Conservation (phyloP, 1,140 invertebrate species). For the Hycleus cichorii region DNA sequence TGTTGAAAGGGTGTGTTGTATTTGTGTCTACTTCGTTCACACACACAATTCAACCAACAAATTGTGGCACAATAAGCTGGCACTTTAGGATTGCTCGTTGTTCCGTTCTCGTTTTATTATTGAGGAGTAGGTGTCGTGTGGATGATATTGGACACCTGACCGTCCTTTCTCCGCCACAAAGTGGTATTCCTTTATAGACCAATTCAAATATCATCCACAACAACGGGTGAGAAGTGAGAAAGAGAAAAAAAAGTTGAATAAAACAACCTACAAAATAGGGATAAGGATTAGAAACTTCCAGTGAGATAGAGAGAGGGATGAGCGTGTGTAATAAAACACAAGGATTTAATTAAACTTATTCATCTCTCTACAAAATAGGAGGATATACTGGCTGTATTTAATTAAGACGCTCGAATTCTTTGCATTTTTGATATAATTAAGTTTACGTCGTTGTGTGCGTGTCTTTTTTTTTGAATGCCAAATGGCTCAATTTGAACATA, state of each 20-base stretch:
- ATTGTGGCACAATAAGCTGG: constrained; percentile 28
- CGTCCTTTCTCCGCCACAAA: constrained; percentile 3
- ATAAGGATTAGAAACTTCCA: no score
- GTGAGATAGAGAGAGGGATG: no score
- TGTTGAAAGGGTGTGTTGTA: constrained; percentile 17
- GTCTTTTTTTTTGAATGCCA: constrained; percentile 23
- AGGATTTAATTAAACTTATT: constrained; percentile 45
- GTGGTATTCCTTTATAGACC: background rate
- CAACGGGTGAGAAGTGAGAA: background rate
- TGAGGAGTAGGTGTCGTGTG: constrained; percentile 22
- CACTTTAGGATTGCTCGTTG: constrained; percentile 24
- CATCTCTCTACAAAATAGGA: constrained; percentile 40
- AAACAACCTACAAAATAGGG: no score
- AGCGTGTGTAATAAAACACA: constrained; percentile 37
- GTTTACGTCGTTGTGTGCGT: constrained; percentile 26
- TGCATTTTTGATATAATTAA: constrained; percentile 43
- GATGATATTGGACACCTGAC: constrained; percentile 29
- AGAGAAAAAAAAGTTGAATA: no score
- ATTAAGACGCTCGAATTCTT: constrained; percentile 43
- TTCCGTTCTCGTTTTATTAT: constrained; percentile 9
- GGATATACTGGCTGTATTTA: constrained; percentile 39
- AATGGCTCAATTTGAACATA: constrained; percentile 35
- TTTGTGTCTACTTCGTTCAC: constrained; percentile 5
- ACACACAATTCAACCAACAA: constrained; percentile 17
- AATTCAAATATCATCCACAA: background rate